Evolutionary conservation across 2,113 vertebrate species (phyloP).

Genomic region (Thalassoma bifasciatum): DNA sequence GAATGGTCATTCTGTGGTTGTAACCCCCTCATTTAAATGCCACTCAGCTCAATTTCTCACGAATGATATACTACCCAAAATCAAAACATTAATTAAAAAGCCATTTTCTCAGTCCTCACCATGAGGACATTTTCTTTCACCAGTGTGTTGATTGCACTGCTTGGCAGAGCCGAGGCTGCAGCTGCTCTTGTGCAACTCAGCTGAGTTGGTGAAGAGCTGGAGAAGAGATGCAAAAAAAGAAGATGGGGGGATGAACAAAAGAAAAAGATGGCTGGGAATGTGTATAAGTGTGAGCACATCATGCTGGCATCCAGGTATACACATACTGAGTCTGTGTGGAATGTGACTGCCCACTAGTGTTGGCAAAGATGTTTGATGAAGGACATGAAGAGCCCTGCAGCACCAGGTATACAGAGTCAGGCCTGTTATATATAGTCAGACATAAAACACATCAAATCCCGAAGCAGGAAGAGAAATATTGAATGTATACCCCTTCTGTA

Average conservation of each 20-base stretch:
- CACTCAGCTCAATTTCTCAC: slow-evolving; percentile 60
- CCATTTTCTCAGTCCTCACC: slow-evolving; percentile 68
- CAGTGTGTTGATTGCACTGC: slow-evolving; percentile 61
- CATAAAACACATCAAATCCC: neutral
- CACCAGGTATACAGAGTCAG: slow-evolving; percentile 9
- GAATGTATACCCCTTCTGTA: neutral
- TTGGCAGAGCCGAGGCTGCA: slow-evolving; percentile 52
- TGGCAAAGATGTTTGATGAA: slow-evolving; percentile 42
- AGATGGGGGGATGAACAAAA: slow-evolving; percentile 29
- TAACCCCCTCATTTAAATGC: slow-evolving; percentile 73
- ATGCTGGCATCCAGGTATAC: slow-evolving; percentile 32
- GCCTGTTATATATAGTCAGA: neutral
- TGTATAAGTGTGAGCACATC: slow-evolving; percentile 18
- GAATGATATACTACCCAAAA: slow-evolving; percentile 71
- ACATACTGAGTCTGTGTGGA: slow-evolving; percentile 45
- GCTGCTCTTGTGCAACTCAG: slow-evolving; percentile 47
- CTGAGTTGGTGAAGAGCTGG: slow-evolving; percentile 25
- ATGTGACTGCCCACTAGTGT: slow-evolving; percentile 79
- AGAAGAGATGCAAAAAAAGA: slow-evolving; percentile 35
- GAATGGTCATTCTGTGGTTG: slow-evolving; percentile 67
- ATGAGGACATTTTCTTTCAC: slow-evolving; percentile 60
- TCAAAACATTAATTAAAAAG: slow-evolving; percentile 79
- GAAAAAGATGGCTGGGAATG: slow-evolving; percentile 11
- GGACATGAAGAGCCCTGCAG: slow-evolving; percentile 26
- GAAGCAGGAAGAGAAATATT: neutral